Evolutionary conservation across 2,888 invertebrate genomes (phyloP), one percentile per base, ranked within the genome.

Genomic region (Liodrosophila aerea): DNA sequence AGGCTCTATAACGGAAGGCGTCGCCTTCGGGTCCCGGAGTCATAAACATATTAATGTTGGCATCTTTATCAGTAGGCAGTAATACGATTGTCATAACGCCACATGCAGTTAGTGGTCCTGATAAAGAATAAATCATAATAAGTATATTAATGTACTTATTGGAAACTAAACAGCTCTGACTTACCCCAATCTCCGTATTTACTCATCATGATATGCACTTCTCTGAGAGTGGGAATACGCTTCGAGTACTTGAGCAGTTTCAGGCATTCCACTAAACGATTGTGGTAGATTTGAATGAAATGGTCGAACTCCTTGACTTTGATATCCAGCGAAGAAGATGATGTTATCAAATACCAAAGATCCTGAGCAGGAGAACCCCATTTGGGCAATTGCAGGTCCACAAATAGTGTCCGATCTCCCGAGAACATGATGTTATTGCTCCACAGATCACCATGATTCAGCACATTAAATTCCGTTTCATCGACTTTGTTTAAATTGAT

Each of bases 391-490:
- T 89, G 88, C 36, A 74, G 73, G 41, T 89, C 89, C 8, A 88
- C 69, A 34, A 88, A 73, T 0, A 76, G 41, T 0, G 83, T 68
- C 9, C 86, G 77, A 2, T 61, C 49, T 0, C 73, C 70, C 1
- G 58, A 64, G 43, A 87, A 87, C 87, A 88, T 87, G 0, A 88
- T 80, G 34, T 88, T 88, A 45, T 88, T 88, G 9, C 71, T 59
- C 88, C 88, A 88, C 4, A 73, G 65, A 52, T 88, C 88, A 0
- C 88, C 88, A 58, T 88, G 88, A 64, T 88, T 88, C 0, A 88
- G 61, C 1, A 86, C 87, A 65, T 83, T 84, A 12, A 88, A 85
- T n/a, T 74, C 81, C 1, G 47, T 50, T 0, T 76, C 75, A 13
- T 82, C 64, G 2, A 62, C 46, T 3, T 15, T 7, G 22, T 72